phyloP scores from a whole-genome alignment of 2,888 invertebrate genomes.

The Cephus runcator region DNA sequence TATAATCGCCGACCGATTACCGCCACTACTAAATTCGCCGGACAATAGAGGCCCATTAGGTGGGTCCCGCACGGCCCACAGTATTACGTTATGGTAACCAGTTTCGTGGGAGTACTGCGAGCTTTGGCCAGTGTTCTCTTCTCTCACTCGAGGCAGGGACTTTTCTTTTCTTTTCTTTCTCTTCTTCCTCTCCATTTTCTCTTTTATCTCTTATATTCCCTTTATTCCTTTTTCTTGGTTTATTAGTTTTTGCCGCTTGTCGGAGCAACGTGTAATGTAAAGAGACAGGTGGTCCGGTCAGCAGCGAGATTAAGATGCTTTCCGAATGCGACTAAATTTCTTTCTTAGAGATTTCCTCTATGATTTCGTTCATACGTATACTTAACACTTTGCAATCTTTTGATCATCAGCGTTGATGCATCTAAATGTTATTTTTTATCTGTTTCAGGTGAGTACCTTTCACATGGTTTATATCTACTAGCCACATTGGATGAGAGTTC shows the following conservation, averaged over 20 bases:
- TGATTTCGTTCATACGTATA: not conserved
- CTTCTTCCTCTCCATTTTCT: no score
- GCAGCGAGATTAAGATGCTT: slow-evolving; percentile 27
- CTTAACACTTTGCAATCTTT: no score
- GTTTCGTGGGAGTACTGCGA: slow-evolving; percentile 36
- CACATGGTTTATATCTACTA: not conserved
- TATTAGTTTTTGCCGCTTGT: slow-evolving; percentile 32
- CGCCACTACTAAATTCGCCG: slow-evolving; percentile 8
- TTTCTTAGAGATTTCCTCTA: not conserved
- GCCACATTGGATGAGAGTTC: no score
- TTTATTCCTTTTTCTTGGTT: slow-evolving; percentile 12
- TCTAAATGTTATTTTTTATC: not conserved
- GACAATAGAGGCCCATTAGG: slow-evolving; percentile 9
- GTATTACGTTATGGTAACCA: slow-evolving; percentile 41
- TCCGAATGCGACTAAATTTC: slow-evolving; percentile 16
- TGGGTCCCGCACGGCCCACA: slow-evolving; percentile 26
- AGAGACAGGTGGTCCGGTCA: slow-evolving; percentile 35
- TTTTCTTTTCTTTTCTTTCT: slow-evolving; percentile 9
- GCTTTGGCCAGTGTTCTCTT: not conserved
- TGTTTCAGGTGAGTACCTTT: slow-evolving; percentile 7
- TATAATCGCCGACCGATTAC: slow-evolving; percentile 7
- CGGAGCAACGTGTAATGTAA: slow-evolving; percentile 18
- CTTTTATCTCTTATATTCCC: no score
- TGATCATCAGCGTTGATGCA: no score
- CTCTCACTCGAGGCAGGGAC: not conserved